Base-by-base conservation (phyloP, 2,797 vertebrate genomes). In the Artibeus jamaicensis region DNA sequence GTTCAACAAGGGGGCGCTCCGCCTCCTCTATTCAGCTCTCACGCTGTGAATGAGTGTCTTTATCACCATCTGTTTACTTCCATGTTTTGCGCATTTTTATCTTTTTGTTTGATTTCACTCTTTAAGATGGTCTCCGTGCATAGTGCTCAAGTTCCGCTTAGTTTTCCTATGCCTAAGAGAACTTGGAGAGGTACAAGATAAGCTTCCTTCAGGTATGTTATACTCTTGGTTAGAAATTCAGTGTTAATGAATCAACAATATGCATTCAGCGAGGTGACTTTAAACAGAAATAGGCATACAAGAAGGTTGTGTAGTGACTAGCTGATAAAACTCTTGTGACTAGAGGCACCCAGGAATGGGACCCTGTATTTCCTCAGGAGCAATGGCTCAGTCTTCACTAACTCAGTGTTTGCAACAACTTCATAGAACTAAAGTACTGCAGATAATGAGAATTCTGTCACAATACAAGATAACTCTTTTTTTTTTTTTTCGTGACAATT, bases 341-440 rank as follows among this genome's bases (percentile, higher is more conserved):
- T 48, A 74, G 21, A 87, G 21, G 1, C 15, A 74, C 15, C 5
- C 12, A 62, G 9, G 3, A 59, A 44, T 7, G 6, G 29, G 89
- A 32, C n/a, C 9, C 22, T 89, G 1, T 50, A 79, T 90, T 62
- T 92, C 21, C 6, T n/a, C 53, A 34, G 55, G 22, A 93, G 14
- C 32, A 48, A 29, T 73, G 10, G 37, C 50, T 73, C 67, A 91
- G 18, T 74, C 34, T 42, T 94, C 74, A 34, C 22, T 65, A 85
- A 76, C 39, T 85, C 19, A 44, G 2, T 68, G 24, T 55, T 32
- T 4, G 10, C 12, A 34, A 34, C 37, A 55, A 67, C 22, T 46
- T 89, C 73, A 53, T 14, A 89, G 53, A 82, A 12, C 4, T 10
- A 71, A 86, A 50, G 26, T 74, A 37, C 3, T 53, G 24, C 18